Conservation (phyloP, 1,140 invertebrate species). For the Drosophila lini region DNA sequence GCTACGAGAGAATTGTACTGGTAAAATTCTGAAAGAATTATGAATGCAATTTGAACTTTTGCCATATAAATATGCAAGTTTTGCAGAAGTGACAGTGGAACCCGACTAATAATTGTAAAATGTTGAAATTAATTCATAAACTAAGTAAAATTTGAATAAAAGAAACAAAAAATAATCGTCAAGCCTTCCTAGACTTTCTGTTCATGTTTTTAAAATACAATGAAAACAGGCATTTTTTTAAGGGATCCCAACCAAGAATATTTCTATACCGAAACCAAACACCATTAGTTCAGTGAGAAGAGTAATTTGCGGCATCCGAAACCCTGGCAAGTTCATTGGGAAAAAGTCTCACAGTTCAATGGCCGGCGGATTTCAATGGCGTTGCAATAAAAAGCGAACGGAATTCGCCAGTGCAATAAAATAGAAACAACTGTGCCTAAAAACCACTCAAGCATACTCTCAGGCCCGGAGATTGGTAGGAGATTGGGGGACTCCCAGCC, state of each 20-base stretch:
- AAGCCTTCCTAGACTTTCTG: too few relatives aligned
- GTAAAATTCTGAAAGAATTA: constrained; percentile 2
- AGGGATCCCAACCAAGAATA: not conserved
- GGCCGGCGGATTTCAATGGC: constrained; percentile 69
- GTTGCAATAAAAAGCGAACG: constrained; percentile 76
- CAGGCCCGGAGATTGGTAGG: not conserved
- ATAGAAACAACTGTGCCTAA: constrained; percentile 81
- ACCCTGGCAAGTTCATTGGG: constrained; percentile 46
- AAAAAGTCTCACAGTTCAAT: constrained; percentile 73
- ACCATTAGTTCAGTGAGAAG: constrained; percentile 20
- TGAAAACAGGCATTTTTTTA: not conserved
- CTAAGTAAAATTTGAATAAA: too few relatives aligned
- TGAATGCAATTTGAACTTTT: constrained; percentile 6
- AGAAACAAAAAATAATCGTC: not conserved
- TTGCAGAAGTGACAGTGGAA: not conserved
- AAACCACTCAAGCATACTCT: constrained; percentile 78
- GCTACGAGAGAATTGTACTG: not conserved
- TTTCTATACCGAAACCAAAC: not conserved
- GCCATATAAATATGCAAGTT: not conserved
- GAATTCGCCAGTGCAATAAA: constrained; percentile 76
- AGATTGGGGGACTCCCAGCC: not conserved
- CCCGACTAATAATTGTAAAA: not conserved
- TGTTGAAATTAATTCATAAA: too few relatives aligned
- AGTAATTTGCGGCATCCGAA: constrained; percentile 39
- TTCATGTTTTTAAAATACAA: not conserved